Evolutionary conservation across 2,113 vertebrate species (phyloP).

Genomic region (Cyprinodon brontotheroides): DNA sequence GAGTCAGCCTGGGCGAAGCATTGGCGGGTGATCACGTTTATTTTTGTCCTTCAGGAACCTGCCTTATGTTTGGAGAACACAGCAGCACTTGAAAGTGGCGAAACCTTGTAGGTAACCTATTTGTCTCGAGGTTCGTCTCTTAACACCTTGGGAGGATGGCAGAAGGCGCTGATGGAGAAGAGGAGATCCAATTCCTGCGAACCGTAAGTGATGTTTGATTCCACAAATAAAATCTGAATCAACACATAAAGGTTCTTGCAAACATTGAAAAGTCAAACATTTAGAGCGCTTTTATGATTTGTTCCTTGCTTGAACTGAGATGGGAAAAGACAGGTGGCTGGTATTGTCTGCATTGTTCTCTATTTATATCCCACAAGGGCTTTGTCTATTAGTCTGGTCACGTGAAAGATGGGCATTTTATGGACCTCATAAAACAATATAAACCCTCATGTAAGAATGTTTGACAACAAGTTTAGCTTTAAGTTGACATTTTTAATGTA

Average conservation of each 20-base stretch:
- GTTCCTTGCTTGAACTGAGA: constrained; percentile 46
- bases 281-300: constrained; percentile 2
- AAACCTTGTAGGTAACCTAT: constrained; percentile 21
- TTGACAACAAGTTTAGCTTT: background rate
- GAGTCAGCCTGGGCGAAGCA: constrained; percentile 45
- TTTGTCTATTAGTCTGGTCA: constrained; percentile 54
- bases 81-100: constrained; percentile 11
- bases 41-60: constrained; percentile 50
- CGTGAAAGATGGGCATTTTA: background rate
- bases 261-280: background rate
- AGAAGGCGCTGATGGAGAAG: constrained; percentile 89
- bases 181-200: constrained; percentile 91
- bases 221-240: background rate
- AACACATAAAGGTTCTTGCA: background rate
- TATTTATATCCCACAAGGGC: constrained; percentile 73
- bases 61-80: constrained; percentile 16
- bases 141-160: constrained; percentile 80
- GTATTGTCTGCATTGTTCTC: constrained; percentile 75
- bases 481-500: background rate
- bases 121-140: constrained; percentile 33
- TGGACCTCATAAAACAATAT: background rate
- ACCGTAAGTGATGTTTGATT: constrained; percentile 83
- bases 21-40: constrained; percentile 14
- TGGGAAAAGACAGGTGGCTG: constrained; percentile 73
- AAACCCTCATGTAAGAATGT: background rate